A percentile compares a stretch with the other conserved stretches of the same genome.
These are phyloP conservation scores for Lasioglossum malachurum DNA, from an alignment of 2,888 invertebrate genomes.

Conservation along the genomic window DNA sequence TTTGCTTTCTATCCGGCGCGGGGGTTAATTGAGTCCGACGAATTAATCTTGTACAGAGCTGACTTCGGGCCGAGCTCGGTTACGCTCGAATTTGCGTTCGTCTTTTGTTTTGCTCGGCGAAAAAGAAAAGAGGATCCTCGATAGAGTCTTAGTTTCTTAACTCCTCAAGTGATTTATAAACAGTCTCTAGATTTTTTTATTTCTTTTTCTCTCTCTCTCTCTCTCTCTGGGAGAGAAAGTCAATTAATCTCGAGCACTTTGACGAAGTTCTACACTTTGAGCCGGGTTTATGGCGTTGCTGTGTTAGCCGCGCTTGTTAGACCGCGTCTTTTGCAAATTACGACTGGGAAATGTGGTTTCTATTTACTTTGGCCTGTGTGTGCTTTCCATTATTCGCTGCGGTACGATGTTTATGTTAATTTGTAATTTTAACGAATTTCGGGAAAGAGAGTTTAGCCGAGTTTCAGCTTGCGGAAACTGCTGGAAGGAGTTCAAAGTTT, in stretches of 20 bases:
- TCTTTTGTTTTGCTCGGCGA: not conserved
- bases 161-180: not conserved
- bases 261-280: not conserved
- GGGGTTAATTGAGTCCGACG: slow-evolving; percentile 39
- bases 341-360: not conserved
- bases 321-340: not conserved
- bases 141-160: not conserved
- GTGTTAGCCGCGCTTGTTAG: not conserved
- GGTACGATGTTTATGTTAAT: slow-evolving; percentile 21
- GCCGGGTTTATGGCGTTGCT: not conserved
- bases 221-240: not conserved
- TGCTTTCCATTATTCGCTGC: slow-evolving; percentile 20
- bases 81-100: slow-evolving; percentile 12
- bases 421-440: not conserved
- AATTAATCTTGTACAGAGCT: slow-evolving; percentile 51
- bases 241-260: not conserved
- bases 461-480: not conserved
- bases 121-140: not conserved
- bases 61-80: not conserved
- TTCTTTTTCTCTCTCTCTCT: not conserved
- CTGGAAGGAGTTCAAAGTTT: not conserved
- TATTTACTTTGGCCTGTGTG: slow-evolving; percentile 5
- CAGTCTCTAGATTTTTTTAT: not conserved
- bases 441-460: not conserved
- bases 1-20: slow-evolving; percentile 10